Base-by-base conservation (phyloP, 2,113 vertebrate species). In the Corythaeola cristata region DNA sequence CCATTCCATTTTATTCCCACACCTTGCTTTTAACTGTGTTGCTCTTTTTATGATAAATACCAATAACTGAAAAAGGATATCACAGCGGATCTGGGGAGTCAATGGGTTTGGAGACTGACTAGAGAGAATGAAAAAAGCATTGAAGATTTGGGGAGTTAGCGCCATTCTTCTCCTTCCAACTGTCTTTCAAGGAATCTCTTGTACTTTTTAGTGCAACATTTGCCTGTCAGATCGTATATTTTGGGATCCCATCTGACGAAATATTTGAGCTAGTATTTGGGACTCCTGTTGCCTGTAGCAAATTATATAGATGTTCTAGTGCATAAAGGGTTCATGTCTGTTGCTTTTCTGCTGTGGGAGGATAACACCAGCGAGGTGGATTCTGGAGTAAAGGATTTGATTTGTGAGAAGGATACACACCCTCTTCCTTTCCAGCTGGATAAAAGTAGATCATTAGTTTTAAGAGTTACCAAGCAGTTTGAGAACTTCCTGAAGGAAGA, bases 381-480 rank as follows among this genome's bases (percentile, higher is more conserved):
- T 59, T 33, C 28, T 85, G 52, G n/a, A 53, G 22, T 21, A 73
- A n/a, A 37, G 49, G 22, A 55, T 76, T 90, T 77, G 50, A 33
- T 0, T 2, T 1, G 1, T 77, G 45, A 66, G 45, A 55, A 53
- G 44, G 47, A 53, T 52, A 18, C 10, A 6, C 19, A 8, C 41
- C 9, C 5, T 80, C 27, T 45, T 64, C 30, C 66, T 74, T 63
- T 58, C 26, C 77, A 74, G 32, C 33, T 82, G 32, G 33, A 23
- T 88, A 49, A 73, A 72, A 58, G 59, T 77, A 77, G 50, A 93
- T 28, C 12, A 33, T 33, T 41, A 53, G 21, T 30, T 41, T 64
- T 39, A 41, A 49, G 39, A 60, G 58, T 67, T 85, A 59, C 5
- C n/a, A 66, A 77, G 33, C 27, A 62, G 32, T 52, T 56, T 30